Evolutionary conservation across 1,140 invertebrate species (phyloP).

Genomic region (Drosophila takahashii): DNA sequence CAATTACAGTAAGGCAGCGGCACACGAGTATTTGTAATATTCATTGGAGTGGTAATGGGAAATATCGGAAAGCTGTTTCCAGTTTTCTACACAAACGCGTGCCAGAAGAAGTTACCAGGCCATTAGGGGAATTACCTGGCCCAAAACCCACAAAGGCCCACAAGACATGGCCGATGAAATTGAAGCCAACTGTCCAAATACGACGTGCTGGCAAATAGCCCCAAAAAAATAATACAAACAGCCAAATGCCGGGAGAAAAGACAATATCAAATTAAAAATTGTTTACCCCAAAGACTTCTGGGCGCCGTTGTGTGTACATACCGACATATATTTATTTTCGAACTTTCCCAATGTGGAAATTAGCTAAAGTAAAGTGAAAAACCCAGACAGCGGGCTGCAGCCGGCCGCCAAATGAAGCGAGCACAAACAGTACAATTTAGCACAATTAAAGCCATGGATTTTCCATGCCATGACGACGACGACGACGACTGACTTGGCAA

Average conservation of each 20-base stretch:
- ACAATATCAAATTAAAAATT: slow-evolving; percentile 52
- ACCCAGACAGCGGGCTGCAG: slow-evolving; percentile 22
- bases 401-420: slow-evolving; percentile 55
- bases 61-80: slow-evolving; percentile 19
- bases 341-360: slow-evolving; percentile 55
- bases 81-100: slow-evolving; percentile 28
- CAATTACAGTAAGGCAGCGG: slow-evolving; percentile 25
- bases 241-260: not conserved
- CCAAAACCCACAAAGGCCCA: slow-evolving; percentile 38
- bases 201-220: slow-evolving; percentile 18
- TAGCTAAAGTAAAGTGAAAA: slow-evolving; percentile 51
- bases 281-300: slow-evolving; percentile 48
- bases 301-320: slow-evolving; percentile 28
- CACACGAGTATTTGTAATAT: slow-evolving; percentile 12
- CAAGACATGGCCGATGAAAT: slow-evolving; percentile 16
- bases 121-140: slow-evolving; percentile 59
- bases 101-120: slow-evolving; percentile 55
- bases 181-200: slow-evolving; percentile 67
- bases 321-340: slow-evolving; percentile 4
- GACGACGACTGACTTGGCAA: slow-evolving; percentile 60
- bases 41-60: not conserved
- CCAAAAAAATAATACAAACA: slow-evolving; percentile 40
- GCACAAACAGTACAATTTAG: slow-evolving; percentile 64
- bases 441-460: slow-evolving; percentile 71
- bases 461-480: slow-evolving; percentile 49